phyloP scores from a whole-genome alignment of 2,113 vertebrate species.

The Ochotona curzoniae region DNA sequence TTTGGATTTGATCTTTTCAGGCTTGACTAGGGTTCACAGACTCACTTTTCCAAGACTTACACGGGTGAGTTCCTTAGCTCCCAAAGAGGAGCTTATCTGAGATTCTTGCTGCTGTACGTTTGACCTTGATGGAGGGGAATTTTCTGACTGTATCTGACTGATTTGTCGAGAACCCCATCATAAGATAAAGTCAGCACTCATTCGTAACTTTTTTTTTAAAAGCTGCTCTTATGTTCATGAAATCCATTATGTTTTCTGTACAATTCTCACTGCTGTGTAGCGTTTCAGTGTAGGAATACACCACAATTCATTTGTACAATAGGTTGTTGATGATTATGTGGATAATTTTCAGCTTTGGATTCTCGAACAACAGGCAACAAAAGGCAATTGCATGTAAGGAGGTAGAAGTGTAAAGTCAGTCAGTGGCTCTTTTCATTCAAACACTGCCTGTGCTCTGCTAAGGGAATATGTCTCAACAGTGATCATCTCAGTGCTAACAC shows the following conservation, averaged over 20 bases:
- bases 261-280: not conserved
- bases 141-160: not conserved
- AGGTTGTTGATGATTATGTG: not conserved
- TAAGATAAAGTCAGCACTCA: not conserved
- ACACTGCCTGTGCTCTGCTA: not conserved
- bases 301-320: not conserved
- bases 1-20: not conserved
- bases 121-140: not conserved
- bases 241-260: not conserved
- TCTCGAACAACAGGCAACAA: not conserved
- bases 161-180: not conserved
- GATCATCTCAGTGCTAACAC: not conserved
- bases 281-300: not conserved
- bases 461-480: constrained; percentile 32
- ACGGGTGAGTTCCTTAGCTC: not conserved
- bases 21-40: not conserved
- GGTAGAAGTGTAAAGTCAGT: not conserved
- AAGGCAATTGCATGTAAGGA: not conserved
- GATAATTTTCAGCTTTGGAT: not conserved
- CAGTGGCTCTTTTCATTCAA: constrained; percentile 9
- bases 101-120: not conserved
- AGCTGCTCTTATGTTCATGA: not conserved
- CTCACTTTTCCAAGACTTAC: not conserved
- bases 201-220: not conserved
- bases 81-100: not conserved